A percentile compares a stretch with the other conserved stretches of the same genome.
These are phyloP conservation scores for Ylistrum balloti DNA, from an alignment of 1,140 invertebrate genomes.

Conservation along the genomic window DNA sequence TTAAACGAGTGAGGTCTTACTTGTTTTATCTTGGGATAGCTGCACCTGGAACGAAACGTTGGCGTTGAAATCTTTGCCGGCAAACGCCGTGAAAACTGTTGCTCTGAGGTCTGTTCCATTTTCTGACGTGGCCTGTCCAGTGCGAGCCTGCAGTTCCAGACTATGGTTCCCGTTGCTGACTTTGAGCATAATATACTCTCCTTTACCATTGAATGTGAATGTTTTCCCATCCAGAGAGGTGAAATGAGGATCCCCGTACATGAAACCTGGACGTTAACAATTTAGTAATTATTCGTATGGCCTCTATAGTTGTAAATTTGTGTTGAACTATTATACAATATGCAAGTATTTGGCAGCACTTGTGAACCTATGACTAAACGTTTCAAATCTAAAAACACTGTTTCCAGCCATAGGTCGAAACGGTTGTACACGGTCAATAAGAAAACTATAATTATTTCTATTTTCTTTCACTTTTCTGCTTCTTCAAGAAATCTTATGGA, in stretches of 20 bases:
- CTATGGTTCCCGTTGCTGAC: not conserved
- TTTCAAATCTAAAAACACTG: too few species aligned
- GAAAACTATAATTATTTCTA: too few species aligned
- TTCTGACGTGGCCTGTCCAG: not conserved
- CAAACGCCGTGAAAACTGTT: slow-evolving; percentile 62
- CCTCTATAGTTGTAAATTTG: too few species aligned
- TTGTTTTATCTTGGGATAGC: slow-evolving; percentile 45
- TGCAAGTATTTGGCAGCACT: too few species aligned
- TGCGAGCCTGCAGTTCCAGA: slow-evolving; percentile 62
- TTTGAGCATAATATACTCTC: slow-evolving; percentile 52
- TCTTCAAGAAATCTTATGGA: too few species aligned
- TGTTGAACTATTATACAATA: too few species aligned
- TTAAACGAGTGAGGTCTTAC: slow-evolving; percentile 42
- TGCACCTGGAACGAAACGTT: slow-evolving; percentile 49
- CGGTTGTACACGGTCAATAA: too few species aligned
- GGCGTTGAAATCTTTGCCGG: slow-evolving; percentile 55
- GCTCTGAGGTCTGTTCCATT: slow-evolving; percentile 44
- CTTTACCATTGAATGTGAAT: slow-evolving; percentile 58
- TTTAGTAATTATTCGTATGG: too few species aligned
- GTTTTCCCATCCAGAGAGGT: slow-evolving; percentile 48
- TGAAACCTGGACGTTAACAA: slow-evolving; percentile 36
- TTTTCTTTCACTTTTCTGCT: too few species aligned
- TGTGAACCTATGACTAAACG: too few species aligned
- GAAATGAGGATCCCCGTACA: slow-evolving; percentile 57
- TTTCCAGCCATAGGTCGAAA: too few species aligned